Evolutionary conservation across 2,797 vertebrate species (phyloP).

Genomic region (Sebastes steindachneri): DNA sequence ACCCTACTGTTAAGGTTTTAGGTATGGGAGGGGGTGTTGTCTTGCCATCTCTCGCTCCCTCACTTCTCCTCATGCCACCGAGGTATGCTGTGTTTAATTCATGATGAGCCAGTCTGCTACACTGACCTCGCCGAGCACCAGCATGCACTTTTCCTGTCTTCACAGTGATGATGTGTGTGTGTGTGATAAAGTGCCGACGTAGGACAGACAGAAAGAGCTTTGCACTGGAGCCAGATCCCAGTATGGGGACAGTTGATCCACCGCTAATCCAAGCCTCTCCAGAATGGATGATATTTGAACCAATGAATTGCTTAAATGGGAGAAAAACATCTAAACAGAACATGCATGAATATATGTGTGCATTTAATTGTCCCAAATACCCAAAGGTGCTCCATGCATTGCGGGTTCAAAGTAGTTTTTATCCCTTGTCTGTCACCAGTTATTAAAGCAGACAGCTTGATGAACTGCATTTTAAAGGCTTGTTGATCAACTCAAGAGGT

Average conservation of each 20-base stretch:
- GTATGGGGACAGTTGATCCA: conserved; percentile 60
- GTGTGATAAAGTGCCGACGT: conserved; percentile 38
- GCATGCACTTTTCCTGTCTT: conserved; percentile 25
- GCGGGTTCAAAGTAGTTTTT: conserved; percentile 4
- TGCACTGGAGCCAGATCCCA: conserved; percentile 47
- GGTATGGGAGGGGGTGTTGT: neutral
- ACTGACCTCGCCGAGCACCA: conserved; percentile 42
- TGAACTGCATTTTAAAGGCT: conserved; percentile 54
- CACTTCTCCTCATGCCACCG: neutral
- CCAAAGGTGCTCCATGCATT: neutral
- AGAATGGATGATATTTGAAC: conserved; percentile 53
- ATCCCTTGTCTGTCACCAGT: conserved; percentile 10
- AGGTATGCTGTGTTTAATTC: conserved; percentile 57
- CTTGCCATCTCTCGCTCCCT: neutral
- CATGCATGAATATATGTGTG: neutral
- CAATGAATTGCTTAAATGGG: neutral
- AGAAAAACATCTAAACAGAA: conserved; percentile 9
- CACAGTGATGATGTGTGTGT: neutral
- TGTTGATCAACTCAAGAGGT: conserved; percentile 60
- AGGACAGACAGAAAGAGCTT: conserved; percentile 13
- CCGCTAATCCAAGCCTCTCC: conserved; percentile 55
- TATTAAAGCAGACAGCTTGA: conserved; percentile 25
- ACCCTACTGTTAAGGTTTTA: conserved; percentile 35
- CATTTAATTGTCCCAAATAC: neutral
- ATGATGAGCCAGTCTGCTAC: conserved; percentile 31